These are phyloP conservation scores for Dreissena polymorpha DNA, from an alignment of 1,140 invertebrate species.

Conservation along the genomic window DNA sequence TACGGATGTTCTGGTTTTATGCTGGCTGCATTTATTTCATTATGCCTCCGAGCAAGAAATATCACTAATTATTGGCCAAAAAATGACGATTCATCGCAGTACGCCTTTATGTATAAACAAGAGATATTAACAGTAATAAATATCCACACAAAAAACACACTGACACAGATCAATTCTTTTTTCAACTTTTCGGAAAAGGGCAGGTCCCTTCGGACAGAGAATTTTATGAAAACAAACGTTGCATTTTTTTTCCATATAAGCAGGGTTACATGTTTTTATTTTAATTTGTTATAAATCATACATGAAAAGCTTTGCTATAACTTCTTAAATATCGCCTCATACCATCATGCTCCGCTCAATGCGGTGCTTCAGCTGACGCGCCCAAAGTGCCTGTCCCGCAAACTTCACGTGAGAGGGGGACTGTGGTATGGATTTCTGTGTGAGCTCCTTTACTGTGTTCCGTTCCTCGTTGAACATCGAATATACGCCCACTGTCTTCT, in stretches of 20 bases:
- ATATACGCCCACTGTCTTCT: conserved; percentile 85
- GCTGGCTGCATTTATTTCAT: not conserved
- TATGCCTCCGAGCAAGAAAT: not conserved
- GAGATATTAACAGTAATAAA: too few relatives aligned
- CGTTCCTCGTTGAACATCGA: conserved; percentile 89
- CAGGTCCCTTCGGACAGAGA: too few relatives aligned
- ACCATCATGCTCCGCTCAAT: conserved; percentile 83
- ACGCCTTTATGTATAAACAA: not conserved
- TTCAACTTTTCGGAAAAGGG: too few relatives aligned
- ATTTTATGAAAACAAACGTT: too few relatives aligned
- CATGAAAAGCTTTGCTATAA: not conserved
- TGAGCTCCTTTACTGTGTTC: conserved; percentile 86
- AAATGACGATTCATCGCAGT: too few relatives aligned
- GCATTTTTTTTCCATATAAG: not conserved
- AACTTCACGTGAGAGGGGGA: conserved; percentile 84
- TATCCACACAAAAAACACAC: too few relatives aligned
- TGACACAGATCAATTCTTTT: too few relatives aligned
- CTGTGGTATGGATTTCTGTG: conserved; percentile 84
- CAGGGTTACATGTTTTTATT: conserved; percentile 6
- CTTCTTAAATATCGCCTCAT: conserved; percentile 41
- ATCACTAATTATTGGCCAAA: too few relatives aligned
- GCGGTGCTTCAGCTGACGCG: conserved; percentile 83
- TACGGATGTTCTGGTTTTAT: not conserved
- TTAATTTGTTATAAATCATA: not conserved
- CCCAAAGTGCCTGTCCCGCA: conserved; percentile 85